A percentile compares a stretch with the other conserved stretches of the same genome.
phyloP scores from a whole-genome alignment of 2,113 vertebrate species.

The Eurypyga helias region DNA sequence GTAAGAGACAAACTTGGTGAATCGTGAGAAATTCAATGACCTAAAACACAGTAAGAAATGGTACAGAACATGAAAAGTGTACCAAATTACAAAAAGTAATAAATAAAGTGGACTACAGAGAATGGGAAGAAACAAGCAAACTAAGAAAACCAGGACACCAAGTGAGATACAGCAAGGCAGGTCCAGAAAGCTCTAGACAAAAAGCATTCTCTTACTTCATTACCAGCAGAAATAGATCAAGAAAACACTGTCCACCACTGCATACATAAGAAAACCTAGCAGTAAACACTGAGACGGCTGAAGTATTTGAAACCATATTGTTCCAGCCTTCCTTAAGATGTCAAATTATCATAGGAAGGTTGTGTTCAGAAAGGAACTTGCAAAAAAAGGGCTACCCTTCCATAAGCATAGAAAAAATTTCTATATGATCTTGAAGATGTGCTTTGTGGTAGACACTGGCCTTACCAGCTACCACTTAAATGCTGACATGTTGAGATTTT shows the following conservation, averaged over 20 bases:
- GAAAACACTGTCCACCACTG: background rate
- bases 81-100: background rate
- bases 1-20: background rate
- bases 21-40: background rate
- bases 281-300: background rate
- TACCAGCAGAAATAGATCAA: background rate
- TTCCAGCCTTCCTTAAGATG: background rate
- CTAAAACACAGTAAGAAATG: background rate
- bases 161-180: background rate
- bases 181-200: background rate
- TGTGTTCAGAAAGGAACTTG: background rate
- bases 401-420: background rate
- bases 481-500: constrained; percentile 42
- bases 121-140: background rate
- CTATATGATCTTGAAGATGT: background rate
- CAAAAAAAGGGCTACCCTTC: background rate
- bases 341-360: background rate
- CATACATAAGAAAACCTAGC: background rate
- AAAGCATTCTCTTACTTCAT: background rate
- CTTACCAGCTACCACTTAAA: background rate
- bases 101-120: background rate
- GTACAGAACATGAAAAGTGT: background rate
- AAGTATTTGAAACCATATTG: background rate
- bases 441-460: background rate
- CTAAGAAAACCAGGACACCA: background rate